Evolutionary conservation across 2,888 invertebrate species (phyloP).

Genomic region (Cantharis rufa): DNA sequence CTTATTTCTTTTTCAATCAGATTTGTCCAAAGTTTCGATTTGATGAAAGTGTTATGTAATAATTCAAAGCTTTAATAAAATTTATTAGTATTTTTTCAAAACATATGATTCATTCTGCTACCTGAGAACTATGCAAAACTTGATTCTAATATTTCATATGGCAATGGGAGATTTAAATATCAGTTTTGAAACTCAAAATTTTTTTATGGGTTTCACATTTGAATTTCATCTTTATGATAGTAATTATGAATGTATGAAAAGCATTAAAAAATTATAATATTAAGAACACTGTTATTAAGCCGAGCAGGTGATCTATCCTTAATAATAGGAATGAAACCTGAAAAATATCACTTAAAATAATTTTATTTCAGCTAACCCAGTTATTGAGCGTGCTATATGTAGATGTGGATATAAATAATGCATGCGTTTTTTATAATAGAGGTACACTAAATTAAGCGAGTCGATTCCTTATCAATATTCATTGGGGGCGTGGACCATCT

Average conservation of each 20-base stretch:
- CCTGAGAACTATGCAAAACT: not conserved
- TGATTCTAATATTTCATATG: not conserved
- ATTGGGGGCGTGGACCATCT: constrained; percentile 53
- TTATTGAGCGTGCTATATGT: constrained; percentile 36
- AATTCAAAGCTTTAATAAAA: not conserved
- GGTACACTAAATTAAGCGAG: constrained; percentile 46
- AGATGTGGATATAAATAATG: constrained; percentile 36
- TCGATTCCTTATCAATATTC: constrained; percentile 55
- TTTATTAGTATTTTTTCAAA: not conserved
- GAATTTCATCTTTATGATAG: not conserved
- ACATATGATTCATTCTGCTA: not conserved
- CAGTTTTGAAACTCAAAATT: not conserved
- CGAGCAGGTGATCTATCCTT: constrained; percentile 6
- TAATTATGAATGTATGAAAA: constrained; percentile 2
- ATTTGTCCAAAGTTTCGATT: not conserved
- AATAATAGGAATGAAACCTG: constrained; percentile 18
- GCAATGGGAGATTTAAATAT: not conserved
- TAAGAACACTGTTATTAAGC: constrained; percentile 10
- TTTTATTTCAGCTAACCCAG: constrained; percentile 25
- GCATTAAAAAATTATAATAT: constrained; percentile 3
- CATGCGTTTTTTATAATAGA: constrained; percentile 34
- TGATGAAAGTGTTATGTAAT: not conserved
- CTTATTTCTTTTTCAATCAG: constrained; percentile 17
- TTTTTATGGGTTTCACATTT: not conserved
- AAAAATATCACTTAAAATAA: constrained; percentile 11